Evolutionary conservation across 2,888 invertebrate species (phyloP), one percentile per base, ranked within the genome.

Genomic region (Melikaiella ostensackeni): DNA sequence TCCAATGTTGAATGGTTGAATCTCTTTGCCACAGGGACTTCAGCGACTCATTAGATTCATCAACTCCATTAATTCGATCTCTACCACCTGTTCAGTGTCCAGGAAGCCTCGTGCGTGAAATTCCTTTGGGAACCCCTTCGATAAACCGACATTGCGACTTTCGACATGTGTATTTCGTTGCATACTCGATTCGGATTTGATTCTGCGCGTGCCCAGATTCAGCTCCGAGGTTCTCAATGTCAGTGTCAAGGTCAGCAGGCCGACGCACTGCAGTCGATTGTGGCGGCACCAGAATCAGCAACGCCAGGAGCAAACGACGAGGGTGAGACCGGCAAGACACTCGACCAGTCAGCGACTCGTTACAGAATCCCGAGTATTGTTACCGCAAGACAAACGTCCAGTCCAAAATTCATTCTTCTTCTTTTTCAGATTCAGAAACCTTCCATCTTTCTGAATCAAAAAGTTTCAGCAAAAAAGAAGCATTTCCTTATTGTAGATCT

Each of bases 211-310:
- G 78, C 77, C 78, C 79, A 75, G 78, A 70, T 62, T 78, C 38
- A 76, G 57, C 79, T 81, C 78, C 78, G 77, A 63, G 64, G 73
- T 86, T 83, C 83, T 86, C 90, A 91, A 90, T 91, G 91, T 91
- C 91, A 91, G 88, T 91, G 91, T 91, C 91, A 91, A 91, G 91
- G 91, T 90, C 91, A 89, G 87, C 88, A 85, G 90, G 89, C 86
- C 89, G 91, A 88, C 88, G 90, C 89, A 89, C 88, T 84, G 87
- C 85, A 84, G 82, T 75, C 79, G 79, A 80, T 74, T 55, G 76
- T 79, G 77, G 80, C 78, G 82, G 70, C 70, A 73, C 77, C 76
- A 77, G 74, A 38, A 74, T 75, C 77, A 75, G 70, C 77, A 38
- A 77, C 75, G 74, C 75, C 80, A 77, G 76, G 76, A 76, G 70